phyloP scores from a whole-genome alignment of 1,140 invertebrate species.

The Yoshiicerus persimilis region DNA sequence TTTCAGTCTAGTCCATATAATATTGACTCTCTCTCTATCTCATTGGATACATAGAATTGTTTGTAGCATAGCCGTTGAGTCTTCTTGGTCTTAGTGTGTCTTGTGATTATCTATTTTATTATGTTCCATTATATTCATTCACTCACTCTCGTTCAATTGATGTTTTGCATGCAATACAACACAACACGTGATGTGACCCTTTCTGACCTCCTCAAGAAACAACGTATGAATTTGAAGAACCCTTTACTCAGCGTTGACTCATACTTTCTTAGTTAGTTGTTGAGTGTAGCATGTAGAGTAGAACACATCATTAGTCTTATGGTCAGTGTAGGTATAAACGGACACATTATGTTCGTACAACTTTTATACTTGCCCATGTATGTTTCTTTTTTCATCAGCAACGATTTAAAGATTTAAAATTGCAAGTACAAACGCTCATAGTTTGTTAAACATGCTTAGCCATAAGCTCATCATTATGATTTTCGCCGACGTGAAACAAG shows the following conservation, averaged over 20 bases:
- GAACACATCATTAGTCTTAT: too few species aligned
- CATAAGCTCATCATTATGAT: not conserved
- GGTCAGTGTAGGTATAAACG: too few species aligned
- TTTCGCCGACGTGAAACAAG: not conserved
- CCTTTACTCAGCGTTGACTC: not conserved
- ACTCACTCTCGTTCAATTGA: constrained; percentile 26
- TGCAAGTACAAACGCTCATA: not conserved
- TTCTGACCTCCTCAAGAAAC: constrained; percentile 15
- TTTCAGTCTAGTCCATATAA: not conserved
- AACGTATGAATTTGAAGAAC: not conserved
- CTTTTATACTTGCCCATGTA: not conserved
- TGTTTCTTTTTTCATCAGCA: not conserved
- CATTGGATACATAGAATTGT: not conserved
- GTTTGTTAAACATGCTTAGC: not conserved
- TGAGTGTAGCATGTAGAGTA: not conserved
- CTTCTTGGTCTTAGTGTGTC: too few species aligned
- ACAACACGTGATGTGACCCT: constrained; percentile 25
- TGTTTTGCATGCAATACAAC: constrained; percentile 29
- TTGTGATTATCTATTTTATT: not conserved
- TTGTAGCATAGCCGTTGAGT: not conserved
- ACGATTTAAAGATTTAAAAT: not conserved
- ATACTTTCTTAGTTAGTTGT: not conserved
- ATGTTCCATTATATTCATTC: not conserved
- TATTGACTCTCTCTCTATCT: not conserved
- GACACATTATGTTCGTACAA: too few species aligned